Conservation (phyloP, 2,797 vertebrate species). For the Merluccius polli region DNA sequence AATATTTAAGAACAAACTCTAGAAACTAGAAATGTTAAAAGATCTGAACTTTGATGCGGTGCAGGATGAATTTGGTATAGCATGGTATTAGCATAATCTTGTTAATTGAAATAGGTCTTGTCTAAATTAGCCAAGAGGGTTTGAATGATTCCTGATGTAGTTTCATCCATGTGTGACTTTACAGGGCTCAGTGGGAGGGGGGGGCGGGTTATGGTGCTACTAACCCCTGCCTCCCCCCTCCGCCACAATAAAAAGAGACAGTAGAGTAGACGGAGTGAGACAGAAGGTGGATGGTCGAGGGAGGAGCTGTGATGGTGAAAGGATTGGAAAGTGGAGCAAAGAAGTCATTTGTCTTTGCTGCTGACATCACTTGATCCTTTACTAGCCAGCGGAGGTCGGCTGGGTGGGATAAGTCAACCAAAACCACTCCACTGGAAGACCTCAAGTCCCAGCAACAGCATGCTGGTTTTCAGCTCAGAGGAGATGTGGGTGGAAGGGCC, state of each 20-base stretch:
- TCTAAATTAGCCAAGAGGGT: neutral
- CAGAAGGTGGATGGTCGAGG: neutral
- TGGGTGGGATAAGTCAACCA: neutral
- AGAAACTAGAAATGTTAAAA: too few species aligned
- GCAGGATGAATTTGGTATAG: too few species aligned
- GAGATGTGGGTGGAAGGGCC: constrained; percentile 1
- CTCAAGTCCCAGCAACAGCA: neutral
- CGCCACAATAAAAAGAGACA: neutral
- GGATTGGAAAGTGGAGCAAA: neutral
- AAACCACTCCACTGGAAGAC: neutral
- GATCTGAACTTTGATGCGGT: too few species aligned
- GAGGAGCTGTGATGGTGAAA: neutral
- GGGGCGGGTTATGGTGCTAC: neutral
- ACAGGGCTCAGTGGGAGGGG: too few species aligned
- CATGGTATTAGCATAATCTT: too few species aligned
- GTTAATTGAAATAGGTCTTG: neutral
- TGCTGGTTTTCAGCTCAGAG: neutral
- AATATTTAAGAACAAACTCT: neutral
- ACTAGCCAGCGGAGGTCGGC: neutral
- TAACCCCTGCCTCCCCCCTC: neutral
- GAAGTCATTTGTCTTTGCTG: neutral
- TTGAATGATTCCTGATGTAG: neutral
- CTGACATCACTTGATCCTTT: neutral
- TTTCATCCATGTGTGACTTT: neutral
- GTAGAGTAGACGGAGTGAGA: neutral